Conservation (phyloP, 2,888 invertebrate genomes). For the Stictocephala bisonia region DNA sequence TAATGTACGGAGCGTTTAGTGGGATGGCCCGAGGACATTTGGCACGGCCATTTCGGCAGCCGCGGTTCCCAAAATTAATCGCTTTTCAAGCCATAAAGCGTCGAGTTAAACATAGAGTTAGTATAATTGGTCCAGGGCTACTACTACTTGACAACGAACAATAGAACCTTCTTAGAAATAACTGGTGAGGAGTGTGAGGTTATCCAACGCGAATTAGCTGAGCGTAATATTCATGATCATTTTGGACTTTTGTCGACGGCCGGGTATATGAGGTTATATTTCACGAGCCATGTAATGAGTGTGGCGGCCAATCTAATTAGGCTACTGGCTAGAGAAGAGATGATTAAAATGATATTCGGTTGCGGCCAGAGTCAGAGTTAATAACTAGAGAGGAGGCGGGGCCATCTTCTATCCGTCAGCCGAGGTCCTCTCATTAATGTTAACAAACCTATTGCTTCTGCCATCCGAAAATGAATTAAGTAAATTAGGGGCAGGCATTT, state of each 20-base stretch:
- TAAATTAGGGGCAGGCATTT: conserved; percentile 28
- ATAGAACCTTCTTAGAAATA: too few species aligned
- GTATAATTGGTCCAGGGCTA: conserved; percentile 25
- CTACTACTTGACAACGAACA: too few species aligned
- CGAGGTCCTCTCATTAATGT: conserved; percentile 42
- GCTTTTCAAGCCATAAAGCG: conserved; percentile 36
- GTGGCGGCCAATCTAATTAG: conserved; percentile 44
- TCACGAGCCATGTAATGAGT: conserved; percentile 31
- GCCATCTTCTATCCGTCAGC: conserved; percentile 32
- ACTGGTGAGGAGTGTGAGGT: too few species aligned
- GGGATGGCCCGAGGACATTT: background rate
- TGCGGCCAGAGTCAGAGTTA: conserved; percentile 38
- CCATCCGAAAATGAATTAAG: conserved; percentile 40
- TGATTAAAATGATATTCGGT: conserved; percentile 48
- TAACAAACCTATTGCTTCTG: conserved; percentile 44
- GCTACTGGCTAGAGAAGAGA: conserved; percentile 42
- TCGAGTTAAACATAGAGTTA: conserved; percentile 39
- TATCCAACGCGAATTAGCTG: too few species aligned
- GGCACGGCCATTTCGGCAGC: conserved; percentile 10
- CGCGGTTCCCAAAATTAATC: conserved; percentile 40
- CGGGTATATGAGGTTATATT: conserved; percentile 36
- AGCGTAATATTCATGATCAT: too few species aligned
- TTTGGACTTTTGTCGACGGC: too few species aligned
- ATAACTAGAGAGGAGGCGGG: conserved; percentile 38
- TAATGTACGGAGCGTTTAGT: conserved; percentile 10